A percentile compares a stretch with the other conserved stretches of the same genome.
Conservation (phyloP, 1,140 invertebrate species). For the Drosophila pectinifera region DNA sequence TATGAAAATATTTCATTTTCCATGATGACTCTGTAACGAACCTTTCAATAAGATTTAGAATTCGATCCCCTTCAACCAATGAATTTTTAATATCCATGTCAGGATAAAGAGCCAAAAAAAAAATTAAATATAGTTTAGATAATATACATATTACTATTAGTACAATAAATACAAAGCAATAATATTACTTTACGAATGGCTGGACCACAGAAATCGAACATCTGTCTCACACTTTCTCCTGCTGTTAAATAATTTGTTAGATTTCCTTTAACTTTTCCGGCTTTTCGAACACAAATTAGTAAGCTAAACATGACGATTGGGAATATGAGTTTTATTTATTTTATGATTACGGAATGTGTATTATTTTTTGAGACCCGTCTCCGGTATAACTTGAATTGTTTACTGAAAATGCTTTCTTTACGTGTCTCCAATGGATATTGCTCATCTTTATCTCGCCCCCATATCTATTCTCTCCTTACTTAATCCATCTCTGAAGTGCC, state of each 20-base stretch:
- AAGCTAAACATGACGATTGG: too few species aligned
- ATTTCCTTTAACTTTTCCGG: too few species aligned
- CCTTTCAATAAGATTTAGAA: not conserved
- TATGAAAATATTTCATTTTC: not conserved
- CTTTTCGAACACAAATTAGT: too few species aligned
- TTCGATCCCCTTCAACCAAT: not conserved
- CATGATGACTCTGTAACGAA: not conserved
- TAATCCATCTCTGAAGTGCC: constrained; percentile 7
- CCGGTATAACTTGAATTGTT: not conserved
- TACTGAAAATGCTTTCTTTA: not conserved
- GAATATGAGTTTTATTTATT: too few species aligned
- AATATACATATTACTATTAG: too few species aligned
- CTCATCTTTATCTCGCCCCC: not conserved
- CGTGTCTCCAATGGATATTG: too few species aligned
- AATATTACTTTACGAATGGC: too few species aligned
- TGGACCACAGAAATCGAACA: too few species aligned
- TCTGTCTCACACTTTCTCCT: too few species aligned
- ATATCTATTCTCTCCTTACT: constrained; percentile 1
- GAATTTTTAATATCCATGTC: not conserved
- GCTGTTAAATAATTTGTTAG: too few species aligned
- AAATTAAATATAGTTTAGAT: not conserved
- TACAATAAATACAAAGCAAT: too few species aligned
- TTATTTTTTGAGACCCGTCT: not conserved
- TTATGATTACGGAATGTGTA: too few species aligned
- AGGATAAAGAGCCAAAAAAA: not conserved